These are phyloP conservation scores for Microcebus murinus DNA, from an alignment of 2,113 vertebrate species.

Conservation along the genomic window DNA sequence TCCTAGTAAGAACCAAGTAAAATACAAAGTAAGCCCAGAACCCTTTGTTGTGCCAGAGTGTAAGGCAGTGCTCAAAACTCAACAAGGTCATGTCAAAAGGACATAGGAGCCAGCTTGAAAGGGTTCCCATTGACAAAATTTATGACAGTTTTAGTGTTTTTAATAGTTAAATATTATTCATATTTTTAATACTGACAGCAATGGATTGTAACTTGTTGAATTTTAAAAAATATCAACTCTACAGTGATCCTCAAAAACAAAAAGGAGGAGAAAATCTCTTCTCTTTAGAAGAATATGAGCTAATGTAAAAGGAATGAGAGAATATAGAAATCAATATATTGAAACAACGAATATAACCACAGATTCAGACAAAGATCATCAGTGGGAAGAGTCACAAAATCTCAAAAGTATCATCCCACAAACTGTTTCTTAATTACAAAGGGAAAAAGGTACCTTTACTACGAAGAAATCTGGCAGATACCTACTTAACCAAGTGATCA, in stretches of 20 bases:
- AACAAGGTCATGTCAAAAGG: background rate
- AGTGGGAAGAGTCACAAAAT: background rate
- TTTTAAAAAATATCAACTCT: background rate
- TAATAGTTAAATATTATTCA: background rate
- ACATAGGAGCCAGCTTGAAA: background rate
- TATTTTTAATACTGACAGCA: background rate
- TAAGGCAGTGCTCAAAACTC: constrained; percentile 22
- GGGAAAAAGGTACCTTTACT: background rate
- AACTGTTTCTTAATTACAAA: background rate
- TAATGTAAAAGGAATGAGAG: background rate
- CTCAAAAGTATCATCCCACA: background rate
- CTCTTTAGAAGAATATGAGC: background rate
- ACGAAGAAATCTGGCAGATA: no score
- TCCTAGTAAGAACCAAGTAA: background rate
- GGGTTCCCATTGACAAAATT: background rate
- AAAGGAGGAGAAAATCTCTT: background rate
- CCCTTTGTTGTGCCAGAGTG: background rate
- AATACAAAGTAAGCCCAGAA: background rate
- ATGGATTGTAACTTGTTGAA: background rate
- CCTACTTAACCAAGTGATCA: no score
- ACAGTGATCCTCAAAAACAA: background rate
- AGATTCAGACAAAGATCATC: background rate
- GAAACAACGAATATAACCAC: background rate
- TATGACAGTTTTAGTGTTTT: background rate
- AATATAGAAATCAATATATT: background rate